Conservation (phyloP, 1,140 invertebrate genomes). For the Drosophila kohkoa region DNA sequence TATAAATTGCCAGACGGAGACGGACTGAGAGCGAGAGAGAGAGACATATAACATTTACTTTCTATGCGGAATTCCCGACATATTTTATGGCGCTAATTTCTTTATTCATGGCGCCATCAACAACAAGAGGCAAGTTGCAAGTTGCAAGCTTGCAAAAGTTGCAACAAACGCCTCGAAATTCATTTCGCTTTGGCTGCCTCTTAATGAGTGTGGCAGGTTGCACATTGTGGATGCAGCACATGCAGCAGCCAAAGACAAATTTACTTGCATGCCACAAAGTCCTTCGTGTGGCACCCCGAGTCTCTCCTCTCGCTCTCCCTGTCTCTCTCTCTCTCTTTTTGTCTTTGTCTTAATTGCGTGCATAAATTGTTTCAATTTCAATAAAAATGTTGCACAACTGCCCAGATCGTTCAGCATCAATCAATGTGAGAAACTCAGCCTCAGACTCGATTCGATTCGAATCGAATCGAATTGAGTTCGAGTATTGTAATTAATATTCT, state of each 20-base stretch:
- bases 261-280: constrained; percentile 78
- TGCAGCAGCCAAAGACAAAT: constrained; percentile 71
- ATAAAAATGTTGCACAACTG: constrained; percentile 77
- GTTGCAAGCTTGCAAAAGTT: constrained; percentile 7
- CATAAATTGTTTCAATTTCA: constrained; percentile 80
- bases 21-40: too few species aligned
- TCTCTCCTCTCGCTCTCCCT: constrained; percentile 46
- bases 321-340: constrained; percentile 35
- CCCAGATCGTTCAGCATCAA: constrained; percentile 40
- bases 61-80: constrained; percentile 41
- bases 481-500: constrained; percentile 79
- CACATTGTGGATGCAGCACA: constrained; percentile 72
- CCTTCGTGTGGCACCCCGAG: constrained; percentile 38
- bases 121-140: neutral
- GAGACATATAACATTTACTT: constrained; percentile 28
- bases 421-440: constrained; percentile 68
- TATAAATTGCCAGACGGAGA: constrained; percentile 32
- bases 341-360: constrained; percentile 76
- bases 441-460: constrained; percentile 12
- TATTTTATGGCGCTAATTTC: constrained; percentile 70
- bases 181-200: constrained; percentile 29
- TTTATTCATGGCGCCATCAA: constrained; percentile 67
- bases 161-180: constrained; percentile 52
- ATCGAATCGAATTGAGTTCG: constrained; percentile 7
- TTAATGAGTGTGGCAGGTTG: constrained; percentile 37